A percentile compares a stretch with the other conserved stretches of the same genome.
Conservation (phyloP, 2,888 invertebrate species). For the Encarsia formosa region DNA sequence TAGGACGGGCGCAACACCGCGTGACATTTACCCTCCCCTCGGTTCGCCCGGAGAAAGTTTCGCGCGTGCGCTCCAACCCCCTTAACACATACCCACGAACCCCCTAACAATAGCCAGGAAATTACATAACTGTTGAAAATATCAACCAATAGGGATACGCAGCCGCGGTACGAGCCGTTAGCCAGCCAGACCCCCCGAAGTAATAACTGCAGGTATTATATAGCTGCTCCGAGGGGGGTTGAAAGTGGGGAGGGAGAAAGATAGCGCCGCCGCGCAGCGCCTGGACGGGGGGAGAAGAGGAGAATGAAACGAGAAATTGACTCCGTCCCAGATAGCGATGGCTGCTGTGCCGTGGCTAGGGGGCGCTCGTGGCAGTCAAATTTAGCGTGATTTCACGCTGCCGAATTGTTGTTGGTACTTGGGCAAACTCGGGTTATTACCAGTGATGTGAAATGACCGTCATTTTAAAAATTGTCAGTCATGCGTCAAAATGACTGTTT, state of each 20-base stretch:
- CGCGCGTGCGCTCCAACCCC: background rate
- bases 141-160: slow-evolving; percentile 49
- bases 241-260: slow-evolving; percentile 39
- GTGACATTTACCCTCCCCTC: background rate
- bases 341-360: too few species aligned
- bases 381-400: too few species aligned
- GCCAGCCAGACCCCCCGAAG: too few species aligned
- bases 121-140: slow-evolving; percentile 53
- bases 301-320: slow-evolving; percentile 52
- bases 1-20: background rate
- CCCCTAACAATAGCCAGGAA: slow-evolving; percentile 49
- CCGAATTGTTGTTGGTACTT: too few species aligned
- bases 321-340: slow-evolving; percentile 47
- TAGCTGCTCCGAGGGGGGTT: slow-evolving; percentile 35
- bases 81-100: background rate
- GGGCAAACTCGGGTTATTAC: too few species aligned
- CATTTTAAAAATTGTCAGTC: too few species aligned
- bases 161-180: slow-evolving; percentile 25
- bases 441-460: too few species aligned
- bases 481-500: too few species aligned
- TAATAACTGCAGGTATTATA: background rate
- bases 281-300: slow-evolving; percentile 31
- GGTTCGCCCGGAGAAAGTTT: too few species aligned
- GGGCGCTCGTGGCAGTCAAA: too few species aligned
- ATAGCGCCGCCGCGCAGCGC: background rate